These are phyloP conservation scores for Adelosebastes latens DNA, from an alignment of 2,797 vertebrate genomes.

Conservation along the genomic window DNA sequence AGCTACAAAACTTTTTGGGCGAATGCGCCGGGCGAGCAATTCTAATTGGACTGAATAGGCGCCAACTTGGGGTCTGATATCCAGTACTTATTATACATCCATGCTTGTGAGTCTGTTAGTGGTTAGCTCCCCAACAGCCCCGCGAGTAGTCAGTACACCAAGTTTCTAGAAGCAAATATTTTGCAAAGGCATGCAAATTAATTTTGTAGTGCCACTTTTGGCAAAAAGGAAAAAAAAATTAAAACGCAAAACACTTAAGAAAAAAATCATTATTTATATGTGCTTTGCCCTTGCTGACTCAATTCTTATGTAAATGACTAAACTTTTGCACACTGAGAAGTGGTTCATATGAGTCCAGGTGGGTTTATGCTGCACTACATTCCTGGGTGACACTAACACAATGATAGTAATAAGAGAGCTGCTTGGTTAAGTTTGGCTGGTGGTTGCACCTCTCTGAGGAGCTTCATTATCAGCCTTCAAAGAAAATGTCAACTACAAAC, in stretches of 20 bases:
- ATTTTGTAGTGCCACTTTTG: neutral
- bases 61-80: accelerated
- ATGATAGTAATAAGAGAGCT: conserved; percentile 20
- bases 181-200: neutral
- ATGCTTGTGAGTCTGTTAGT: neutral
- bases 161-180: neutral
- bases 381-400: conserved; percentile 40
- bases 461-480: conserved; percentile 68
- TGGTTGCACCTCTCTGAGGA: conserved; percentile 44
- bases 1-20: no score
- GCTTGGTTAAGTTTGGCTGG: conserved; percentile 43
- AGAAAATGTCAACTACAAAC: conserved; percentile 71
- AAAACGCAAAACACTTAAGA: neutral
- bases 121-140: neutral
- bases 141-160: neutral
- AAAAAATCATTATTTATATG: neutral
- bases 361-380: conserved; percentile 26
- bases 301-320: conserved; percentile 2
- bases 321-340: conserved; percentile 6
- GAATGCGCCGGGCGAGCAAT: no score
- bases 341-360: conserved; percentile 35
- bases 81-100: no score
- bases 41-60: no score
- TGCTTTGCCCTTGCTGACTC: conserved; percentile 4
- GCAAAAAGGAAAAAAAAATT: neutral